Base-by-base conservation (phyloP, 2,113 vertebrate species). In the Aptenodytes patagonicus region DNA sequence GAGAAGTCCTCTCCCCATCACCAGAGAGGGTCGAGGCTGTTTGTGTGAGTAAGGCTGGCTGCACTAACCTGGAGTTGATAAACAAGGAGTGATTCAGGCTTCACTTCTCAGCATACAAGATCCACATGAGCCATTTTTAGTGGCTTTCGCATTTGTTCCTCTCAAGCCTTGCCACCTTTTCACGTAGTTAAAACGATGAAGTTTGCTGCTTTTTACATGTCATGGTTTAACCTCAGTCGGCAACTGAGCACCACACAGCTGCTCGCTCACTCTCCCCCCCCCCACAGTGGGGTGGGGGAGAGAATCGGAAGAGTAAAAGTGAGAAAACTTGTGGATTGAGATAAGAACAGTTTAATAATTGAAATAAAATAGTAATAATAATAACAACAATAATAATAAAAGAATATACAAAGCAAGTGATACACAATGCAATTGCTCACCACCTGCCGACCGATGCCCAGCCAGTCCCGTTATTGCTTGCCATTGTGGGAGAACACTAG, bases 61-160 rank as follows among this genome's bases (percentile, higher is more conserved):
- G 42, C 44, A 44, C 1, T 24, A 52, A 71, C 32, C 44, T 64
- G 58, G 34, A 28, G n/a, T 0, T 57, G 29, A 29, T 10, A 18
- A 64, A 72, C 4, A 17, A 55, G 49, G 55, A 69, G 47, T 2
- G 1, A 7, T 49, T 75, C 40, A 42, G 19, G 47, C 18, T 54
- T 54, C 19, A 1, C 28, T 58, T 47, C 60, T 66, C 2, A 0
- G 28, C 8, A 1, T 26, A 26, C 7, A 11, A 40, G 49, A 66
- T 57, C n/a, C 68, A 16, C 7, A 0, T 6, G 29, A 51, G 47
- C 26, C 1, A 0, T 15, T 79, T 77, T 52, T 28, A 60, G 19
- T 34, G 55, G 10, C 71, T 86, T n/a, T 49, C 2, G 0, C 1
- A 0, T 65, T 60, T 66, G 44, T 36, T 85, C 32, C 64, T 91